Conservation (phyloP, 2,888 invertebrate genomes). For the Crematogaster levior region DNA sequence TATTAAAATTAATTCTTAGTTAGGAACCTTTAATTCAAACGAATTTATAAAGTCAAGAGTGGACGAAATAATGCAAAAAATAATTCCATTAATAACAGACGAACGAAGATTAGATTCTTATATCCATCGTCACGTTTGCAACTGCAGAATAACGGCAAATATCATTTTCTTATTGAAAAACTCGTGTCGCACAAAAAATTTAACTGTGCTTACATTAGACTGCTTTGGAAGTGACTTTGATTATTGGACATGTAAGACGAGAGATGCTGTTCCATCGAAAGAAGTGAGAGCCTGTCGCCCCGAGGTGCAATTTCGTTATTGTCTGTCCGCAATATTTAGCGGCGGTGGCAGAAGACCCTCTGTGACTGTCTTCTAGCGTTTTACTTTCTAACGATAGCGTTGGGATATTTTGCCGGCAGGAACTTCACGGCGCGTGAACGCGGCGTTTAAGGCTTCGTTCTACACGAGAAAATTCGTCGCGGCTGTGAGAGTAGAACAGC, state of each 20-base stretch:
- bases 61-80: not conserved
- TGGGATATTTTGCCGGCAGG: slow-evolving; percentile 23
- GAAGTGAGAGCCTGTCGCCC: slow-evolving; percentile 50
- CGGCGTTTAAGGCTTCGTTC: slow-evolving; percentile 31
- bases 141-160: not conserved
- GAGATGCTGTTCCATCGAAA: not conserved
- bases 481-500: slow-evolving; percentile 24
- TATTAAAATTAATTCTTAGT: too few species aligned
- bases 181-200: slow-evolving; percentile 21
- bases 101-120: not conserved
- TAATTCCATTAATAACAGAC: not conserved
- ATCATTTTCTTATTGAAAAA: not conserved
- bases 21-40: not conserved
- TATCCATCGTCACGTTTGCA: not conserved
- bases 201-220: not conserved
- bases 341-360: slow-evolving; percentile 33
- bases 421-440: slow-evolving; percentile 42
- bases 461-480: slow-evolving; percentile 35
- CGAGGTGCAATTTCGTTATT: slow-evolving; percentile 33
- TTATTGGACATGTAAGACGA: slow-evolving; percentile 37
- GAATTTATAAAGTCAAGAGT: not conserved
- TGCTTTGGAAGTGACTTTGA: slow-evolving; percentile 43
- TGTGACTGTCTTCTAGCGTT: slow-evolving; percentile 24
- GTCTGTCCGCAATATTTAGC: slow-evolving; percentile 44
- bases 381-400: slow-evolving; percentile 65